A percentile compares a stretch with the other conserved stretches of the same genome.
These are phyloP conservation scores for Diaphora mendica DNA, from an alignment of 2,888 invertebrate species.

Conservation along the genomic window DNA sequence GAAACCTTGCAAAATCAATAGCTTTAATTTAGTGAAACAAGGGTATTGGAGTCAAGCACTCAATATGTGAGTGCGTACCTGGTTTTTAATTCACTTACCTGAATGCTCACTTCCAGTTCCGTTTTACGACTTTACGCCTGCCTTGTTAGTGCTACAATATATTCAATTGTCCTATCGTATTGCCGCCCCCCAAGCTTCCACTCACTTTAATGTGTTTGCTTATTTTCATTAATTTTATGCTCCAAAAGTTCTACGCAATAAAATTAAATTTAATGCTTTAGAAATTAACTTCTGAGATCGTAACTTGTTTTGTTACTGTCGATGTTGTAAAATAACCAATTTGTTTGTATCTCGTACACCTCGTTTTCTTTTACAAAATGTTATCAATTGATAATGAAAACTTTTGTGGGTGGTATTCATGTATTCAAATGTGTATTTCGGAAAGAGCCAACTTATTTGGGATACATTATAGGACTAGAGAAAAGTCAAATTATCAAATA, in stretches of 20 bases:
- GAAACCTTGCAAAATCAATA: background rate
- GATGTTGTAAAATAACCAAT: conserved; percentile 16
- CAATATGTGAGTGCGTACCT: conserved; percentile 36
- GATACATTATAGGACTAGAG: too few species aligned
- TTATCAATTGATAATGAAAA: background rate
- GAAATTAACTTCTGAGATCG: conserved; percentile 43
- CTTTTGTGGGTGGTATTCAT: background rate
- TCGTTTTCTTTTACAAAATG: background rate
- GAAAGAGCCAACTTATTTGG: background rate
- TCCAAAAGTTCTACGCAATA: conserved; percentile 44
- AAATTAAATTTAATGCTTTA: conserved; percentile 44
- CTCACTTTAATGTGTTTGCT: conserved; percentile 57
- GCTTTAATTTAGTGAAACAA: conserved; percentile 24
- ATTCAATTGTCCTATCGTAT: conserved; percentile 56
- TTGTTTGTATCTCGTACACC: background rate
- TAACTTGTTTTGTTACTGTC: conserved; percentile 38
- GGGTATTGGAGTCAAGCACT: conserved; percentile 30
- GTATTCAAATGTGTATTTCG: background rate
- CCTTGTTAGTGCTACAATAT: conserved; percentile 58
- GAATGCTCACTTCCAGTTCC: conserved; percentile 46
- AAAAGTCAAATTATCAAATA: too few species aligned
- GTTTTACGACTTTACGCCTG: conserved; percentile 60
- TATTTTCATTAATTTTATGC: conserved; percentile 55
- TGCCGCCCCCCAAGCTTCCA: conserved; percentile 43
- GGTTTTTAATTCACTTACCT: conserved; percentile 65